Evolutionary conservation across 2,113 vertebrate genomes (phyloP).

Genomic region (Suncus etruscus): DNA sequence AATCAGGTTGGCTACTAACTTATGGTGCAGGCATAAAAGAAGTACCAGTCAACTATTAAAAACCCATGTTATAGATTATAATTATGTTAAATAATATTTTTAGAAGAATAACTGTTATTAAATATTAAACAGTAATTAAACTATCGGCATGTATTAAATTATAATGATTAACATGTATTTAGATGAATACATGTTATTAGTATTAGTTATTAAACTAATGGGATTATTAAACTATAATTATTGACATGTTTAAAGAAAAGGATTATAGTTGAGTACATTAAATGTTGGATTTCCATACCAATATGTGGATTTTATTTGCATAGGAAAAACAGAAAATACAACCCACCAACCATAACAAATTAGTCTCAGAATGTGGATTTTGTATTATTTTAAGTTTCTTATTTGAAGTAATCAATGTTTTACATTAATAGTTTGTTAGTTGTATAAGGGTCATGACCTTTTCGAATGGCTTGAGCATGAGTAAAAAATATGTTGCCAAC

Average conservation of each 20-base stretch:
- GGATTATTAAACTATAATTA: too few relatives aligned
- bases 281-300: constrained; percentile 14
- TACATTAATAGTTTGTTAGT: not conserved
- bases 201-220: not conserved
- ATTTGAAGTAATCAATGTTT: constrained; percentile 24
- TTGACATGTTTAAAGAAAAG: not conserved
- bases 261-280: not conserved
- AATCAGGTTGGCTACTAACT: not conserved
- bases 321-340: constrained; percentile 31
- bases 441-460: constrained; percentile 7
- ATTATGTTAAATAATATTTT: not conserved
- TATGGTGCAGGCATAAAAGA: not conserved
- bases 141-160: too few relatives aligned
- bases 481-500: not conserved
- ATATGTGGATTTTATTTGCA: not conserved
- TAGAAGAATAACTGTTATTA: not conserved
- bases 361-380: not conserved
- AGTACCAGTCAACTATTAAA: constrained; percentile 15
- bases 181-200: not conserved
- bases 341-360: not conserved
- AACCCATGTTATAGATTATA: not conserved
- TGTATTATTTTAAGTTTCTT: constrained; percentile 38
- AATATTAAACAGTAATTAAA: not conserved
- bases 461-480: not conserved
- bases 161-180: not conserved